These are phyloP conservation scores for Stomatorhinus walkeri DNA, from an alignment of 2,797 vertebrate species.

Conservation along the genomic window DNA sequence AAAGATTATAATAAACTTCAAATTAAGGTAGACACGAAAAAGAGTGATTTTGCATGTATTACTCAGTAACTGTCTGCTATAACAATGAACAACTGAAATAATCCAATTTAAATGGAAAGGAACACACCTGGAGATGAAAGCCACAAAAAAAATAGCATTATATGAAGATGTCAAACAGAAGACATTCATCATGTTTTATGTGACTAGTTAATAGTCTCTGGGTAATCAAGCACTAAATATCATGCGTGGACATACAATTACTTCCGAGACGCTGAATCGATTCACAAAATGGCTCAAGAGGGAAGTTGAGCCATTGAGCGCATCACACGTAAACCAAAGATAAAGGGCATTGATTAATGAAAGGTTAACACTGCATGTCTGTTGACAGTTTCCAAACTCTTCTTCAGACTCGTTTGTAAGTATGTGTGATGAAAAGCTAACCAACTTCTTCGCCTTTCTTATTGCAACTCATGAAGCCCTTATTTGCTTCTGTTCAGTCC, in stretches of 20 bases:
- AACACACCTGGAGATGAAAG: not conserved
- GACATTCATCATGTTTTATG: not conserved
- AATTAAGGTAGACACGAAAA: not conserved
- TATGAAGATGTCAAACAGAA: not conserved
- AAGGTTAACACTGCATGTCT: not conserved
- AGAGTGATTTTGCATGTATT: not conserved
- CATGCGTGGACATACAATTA: not conserved
- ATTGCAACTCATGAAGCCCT: not conserved
- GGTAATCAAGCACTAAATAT: not conserved
- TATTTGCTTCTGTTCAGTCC: not conserved
- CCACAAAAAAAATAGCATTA: not conserved
- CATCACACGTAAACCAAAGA: not conserved
- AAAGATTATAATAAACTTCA: conserved; percentile 4
- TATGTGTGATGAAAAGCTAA: not conserved
- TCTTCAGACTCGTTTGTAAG: not conserved
- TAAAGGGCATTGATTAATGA: too few species aligned
- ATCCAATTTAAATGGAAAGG: not conserved
- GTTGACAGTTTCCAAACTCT: not conserved
- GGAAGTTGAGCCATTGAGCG: not conserved
- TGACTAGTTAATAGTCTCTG: not conserved
- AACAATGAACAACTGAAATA: conserved; percentile 5
- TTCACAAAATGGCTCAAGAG: not conserved
- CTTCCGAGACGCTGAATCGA: not conserved
- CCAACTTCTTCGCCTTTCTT: not conserved
- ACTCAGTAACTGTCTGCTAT: not conserved